A percentile compares a stretch with the other conserved stretches of the same genome.
These are phyloP conservation scores for Phortica variegata DNA, from an alignment of 1,140 invertebrate species.

Conservation along the genomic window DNA sequence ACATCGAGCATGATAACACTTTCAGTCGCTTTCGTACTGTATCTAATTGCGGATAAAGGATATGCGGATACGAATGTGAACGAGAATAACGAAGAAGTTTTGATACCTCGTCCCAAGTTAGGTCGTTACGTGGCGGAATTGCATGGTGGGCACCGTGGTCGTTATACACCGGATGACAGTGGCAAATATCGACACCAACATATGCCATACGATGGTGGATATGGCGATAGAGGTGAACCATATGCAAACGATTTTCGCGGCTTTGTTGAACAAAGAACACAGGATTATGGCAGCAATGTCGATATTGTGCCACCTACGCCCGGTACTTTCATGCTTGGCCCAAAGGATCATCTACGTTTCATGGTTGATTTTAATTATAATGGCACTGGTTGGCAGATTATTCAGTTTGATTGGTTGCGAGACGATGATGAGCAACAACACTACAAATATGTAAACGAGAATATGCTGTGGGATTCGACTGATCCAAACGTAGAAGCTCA, in stretches of 20 bases:
- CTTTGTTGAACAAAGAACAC: constrained; percentile 5
- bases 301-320: constrained; percentile 21
- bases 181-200: constrained; percentile 46
- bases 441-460: constrained; percentile 41
- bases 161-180: constrained; percentile 42
- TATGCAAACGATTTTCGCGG: constrained; percentile 34
- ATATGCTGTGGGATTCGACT: constrained; percentile 35
- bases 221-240: constrained; percentile 40
- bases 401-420: constrained; percentile 44
- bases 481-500: not conserved
- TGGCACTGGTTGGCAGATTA: constrained; percentile 46
- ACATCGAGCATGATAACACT: too few relatives aligned
- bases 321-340: constrained; percentile 26
- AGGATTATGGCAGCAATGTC: constrained; percentile 19
- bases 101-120: constrained; percentile 6
- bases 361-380: constrained; percentile 52
- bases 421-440: constrained; percentile 35
- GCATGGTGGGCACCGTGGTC: constrained; percentile 31
- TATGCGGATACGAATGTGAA: too few relatives aligned
- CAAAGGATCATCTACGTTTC: constrained; percentile 45
- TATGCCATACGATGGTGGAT: constrained; percentile 47
- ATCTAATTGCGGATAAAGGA: too few relatives aligned
- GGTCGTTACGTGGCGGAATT: constrained; percentile 34
- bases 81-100: too few relatives aligned
- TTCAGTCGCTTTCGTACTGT: too few relatives aligned